Evolutionary conservation across 2,797 vertebrate species (phyloP).

Genomic region (Acridotheres tristis): DNA sequence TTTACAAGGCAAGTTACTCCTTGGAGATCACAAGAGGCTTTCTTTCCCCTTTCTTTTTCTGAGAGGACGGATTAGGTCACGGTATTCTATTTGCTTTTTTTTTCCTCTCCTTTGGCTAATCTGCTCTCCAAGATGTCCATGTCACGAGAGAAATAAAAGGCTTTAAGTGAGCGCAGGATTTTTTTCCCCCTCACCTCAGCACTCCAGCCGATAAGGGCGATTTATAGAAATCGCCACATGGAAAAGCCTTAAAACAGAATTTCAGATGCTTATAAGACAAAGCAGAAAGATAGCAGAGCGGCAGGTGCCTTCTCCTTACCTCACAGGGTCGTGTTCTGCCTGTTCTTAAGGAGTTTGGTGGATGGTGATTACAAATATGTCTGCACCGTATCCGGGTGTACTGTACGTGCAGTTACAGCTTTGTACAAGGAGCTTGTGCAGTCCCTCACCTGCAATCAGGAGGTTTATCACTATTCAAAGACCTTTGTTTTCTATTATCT

Average conservation of each 20-base stretch:
- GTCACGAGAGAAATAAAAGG: slow-evolving; percentile 69
- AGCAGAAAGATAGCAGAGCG: neutral
- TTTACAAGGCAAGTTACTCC: slow-evolving; percentile 72
- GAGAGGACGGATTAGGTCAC: slow-evolving; percentile 70
- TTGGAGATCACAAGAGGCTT: slow-evolving; percentile 69
- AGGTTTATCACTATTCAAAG: neutral
- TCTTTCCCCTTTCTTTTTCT: slow-evolving; percentile 66
- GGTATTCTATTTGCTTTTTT: slow-evolving; percentile 71
- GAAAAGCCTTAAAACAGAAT: slow-evolving; percentile 47
- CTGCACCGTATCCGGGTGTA: neutral
- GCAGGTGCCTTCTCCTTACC: slow-evolving; percentile 44
- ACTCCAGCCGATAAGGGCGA: neutral
- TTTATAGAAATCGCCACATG: slow-evolving; percentile 21
- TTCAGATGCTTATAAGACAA: slow-evolving; percentile 55
- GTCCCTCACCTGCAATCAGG: neutral
- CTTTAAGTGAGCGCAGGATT: slow-evolving; percentile 8
- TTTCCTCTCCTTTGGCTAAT: slow-evolving; percentile 70
- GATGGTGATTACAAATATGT: neutral
- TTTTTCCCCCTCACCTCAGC: slow-evolving; percentile 38
- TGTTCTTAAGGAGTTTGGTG: neutral
- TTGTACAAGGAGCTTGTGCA: neutral
- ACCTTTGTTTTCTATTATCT: slow-evolving; percentile 2
- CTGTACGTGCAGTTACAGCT: neutral
- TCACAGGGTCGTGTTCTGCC: neutral
- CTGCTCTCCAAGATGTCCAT: slow-evolving; percentile 69